phyloP scores from a whole-genome alignment of 2,888 invertebrate genomes.

The Teinopalpus imperialis region DNA sequence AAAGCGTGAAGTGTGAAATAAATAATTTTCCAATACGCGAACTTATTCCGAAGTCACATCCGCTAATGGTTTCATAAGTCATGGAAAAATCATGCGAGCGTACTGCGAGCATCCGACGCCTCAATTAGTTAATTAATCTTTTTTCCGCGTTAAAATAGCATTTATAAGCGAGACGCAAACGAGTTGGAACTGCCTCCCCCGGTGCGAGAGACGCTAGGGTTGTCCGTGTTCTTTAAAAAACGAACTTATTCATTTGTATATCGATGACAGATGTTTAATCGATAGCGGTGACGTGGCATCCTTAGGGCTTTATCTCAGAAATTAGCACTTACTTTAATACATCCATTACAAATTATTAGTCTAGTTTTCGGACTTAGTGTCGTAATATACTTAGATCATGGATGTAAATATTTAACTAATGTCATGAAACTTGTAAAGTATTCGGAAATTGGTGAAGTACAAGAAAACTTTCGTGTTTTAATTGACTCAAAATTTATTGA shows the following conservation, averaged over 20 bases:
- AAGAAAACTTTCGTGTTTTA: no score
- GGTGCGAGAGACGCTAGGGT: slow-evolving; percentile 50
- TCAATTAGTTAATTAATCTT: slow-evolving; percentile 82
- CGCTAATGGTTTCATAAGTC: slow-evolving; percentile 25
- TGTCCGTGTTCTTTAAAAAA: slow-evolving; percentile 35
- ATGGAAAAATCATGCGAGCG: slow-evolving; percentile 21
- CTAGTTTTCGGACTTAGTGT: no score
- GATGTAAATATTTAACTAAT: no score
- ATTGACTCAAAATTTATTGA: no score
- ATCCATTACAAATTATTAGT: no score
- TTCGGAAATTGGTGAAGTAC: no score
- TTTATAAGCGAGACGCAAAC: slow-evolving; percentile 75
- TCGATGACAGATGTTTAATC: slow-evolving; percentile 12
- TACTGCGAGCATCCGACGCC: slow-evolving; percentile 49
- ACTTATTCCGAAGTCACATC: slow-evolving; percentile 21
- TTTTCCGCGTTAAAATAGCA: slow-evolving; percentile 80
- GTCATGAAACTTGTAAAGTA: no score
- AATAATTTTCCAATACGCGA: slow-evolving; percentile 28
- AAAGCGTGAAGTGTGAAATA: slow-evolving; percentile 26
- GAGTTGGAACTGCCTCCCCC: slow-evolving; percentile 69
- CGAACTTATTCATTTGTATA: slow-evolving; percentile 11
- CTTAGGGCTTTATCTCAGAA: background rate
- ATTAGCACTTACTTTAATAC: no score
- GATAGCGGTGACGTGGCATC: slow-evolving; percentile 5
- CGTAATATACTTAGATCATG: no score